Base-by-base conservation (phyloP, 2,888 invertebrate genomes). In the Phaedon cochleariae region DNA sequence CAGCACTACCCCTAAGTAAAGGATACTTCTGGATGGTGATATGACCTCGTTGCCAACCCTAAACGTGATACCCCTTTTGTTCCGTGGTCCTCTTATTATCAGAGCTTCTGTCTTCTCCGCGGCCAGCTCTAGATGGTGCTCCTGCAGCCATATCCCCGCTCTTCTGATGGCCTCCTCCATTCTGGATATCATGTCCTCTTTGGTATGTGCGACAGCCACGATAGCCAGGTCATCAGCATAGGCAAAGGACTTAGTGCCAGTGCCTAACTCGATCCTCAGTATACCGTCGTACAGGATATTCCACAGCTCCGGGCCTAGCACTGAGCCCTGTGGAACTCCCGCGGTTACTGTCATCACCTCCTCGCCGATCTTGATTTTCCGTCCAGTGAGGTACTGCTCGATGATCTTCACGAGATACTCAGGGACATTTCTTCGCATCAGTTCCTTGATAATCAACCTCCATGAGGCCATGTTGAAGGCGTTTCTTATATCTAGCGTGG, bases 221-320 rank as follows among this genome's bases (percentile, higher is more conserved):
- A 67, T 10, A 4, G 67, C 61, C 17, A 70, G 51, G 52, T 70
- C 70, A 29, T 70, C 65, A 0, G 68, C 65, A 41, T 52, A 70
- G 10, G 57, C 52, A 10, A 67, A 41, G 2, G 45, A 12, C 21
- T 45, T 18, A 5, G 52, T 37, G 9, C 53, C 62, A n/a, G 15
- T 17, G 7, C 17, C 48, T 29, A 65, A 20, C 3, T 51, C 34
- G 20, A 61, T 6, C n/a, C 22, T 10, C 21, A 66, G 31, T 7
- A 63, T 31, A 12, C n/a, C n/a, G n/a, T n/a, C n/a, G n/a, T n/a
- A n/a, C n/a, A n/a, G n/a, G n/a, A n/a, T n/a, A n/a, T n/a, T n/a
- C n/a, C n/a, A n/a, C n/a, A n/a, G n/a, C n/a, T n/a, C n/a, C n/a
- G n/a, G n/a, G n/a, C n/a, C n/a, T n/a, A n/a, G n/a, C n/a, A n/a